A percentile compares a stretch with the other conserved stretches of the same genome.
phyloP scores from a whole-genome alignment of 2,113 vertebrate genomes.

The Mystacornis crossleyi region DNA sequence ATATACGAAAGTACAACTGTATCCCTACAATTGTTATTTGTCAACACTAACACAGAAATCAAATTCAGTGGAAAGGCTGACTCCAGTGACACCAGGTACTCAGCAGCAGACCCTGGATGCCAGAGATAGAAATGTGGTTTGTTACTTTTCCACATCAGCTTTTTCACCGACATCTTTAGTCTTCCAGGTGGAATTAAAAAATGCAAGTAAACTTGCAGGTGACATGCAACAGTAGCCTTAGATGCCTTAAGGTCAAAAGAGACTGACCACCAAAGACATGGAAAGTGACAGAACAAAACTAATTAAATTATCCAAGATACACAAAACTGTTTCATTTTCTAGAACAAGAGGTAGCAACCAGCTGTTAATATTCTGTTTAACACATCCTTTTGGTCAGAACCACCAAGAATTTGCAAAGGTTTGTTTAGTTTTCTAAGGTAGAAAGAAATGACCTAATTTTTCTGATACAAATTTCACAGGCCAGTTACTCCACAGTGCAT shows the following conservation, averaged over 20 bases:
- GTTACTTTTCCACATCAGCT: neutral
- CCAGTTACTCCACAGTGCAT: constrained; percentile 44
- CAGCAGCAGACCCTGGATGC: neutral
- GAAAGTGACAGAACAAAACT: neutral
- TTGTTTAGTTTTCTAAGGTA: neutral
- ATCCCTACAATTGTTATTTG: neutral
- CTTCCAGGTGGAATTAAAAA: neutral
- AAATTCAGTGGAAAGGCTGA: neutral
- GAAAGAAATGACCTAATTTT: constrained; percentile 62
- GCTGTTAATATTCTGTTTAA: neutral
- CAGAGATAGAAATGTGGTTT: neutral
- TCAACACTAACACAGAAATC: neutral
- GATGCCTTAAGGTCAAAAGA: neutral
- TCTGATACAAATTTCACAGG: constrained; percentile 50
- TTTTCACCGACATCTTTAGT: neutral
- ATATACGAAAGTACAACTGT: neutral
- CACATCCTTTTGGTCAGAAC: neutral
- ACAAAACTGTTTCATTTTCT: neutral
- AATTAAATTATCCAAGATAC: neutral
- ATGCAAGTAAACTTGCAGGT: neutral
- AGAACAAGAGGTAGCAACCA: neutral
- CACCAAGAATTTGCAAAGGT: neutral
- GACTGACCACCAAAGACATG: neutral
- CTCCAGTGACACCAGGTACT: neutral
- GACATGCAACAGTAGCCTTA: neutral